phyloP scores from a whole-genome alignment of 2,888 invertebrate genomes.

The Myopa tessellatipennis region DNA sequence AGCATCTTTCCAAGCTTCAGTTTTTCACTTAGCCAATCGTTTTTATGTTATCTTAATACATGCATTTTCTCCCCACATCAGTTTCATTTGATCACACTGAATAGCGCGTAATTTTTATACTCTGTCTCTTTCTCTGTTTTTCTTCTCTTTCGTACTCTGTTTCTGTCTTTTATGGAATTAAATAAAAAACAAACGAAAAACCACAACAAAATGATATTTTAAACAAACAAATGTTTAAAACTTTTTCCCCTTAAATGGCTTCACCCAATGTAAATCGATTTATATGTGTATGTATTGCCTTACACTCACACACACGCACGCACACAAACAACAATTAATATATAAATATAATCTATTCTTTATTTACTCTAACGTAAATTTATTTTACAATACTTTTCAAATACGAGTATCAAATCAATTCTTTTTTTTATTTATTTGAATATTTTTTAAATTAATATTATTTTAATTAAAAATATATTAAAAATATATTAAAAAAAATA shows the following conservation, averaged over 20 bases:
- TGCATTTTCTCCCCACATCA: no score
- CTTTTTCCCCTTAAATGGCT: slow-evolving; percentile 33
- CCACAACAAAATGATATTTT: slow-evolving; percentile 42
- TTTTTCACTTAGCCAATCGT: no score
- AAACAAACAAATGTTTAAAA: slow-evolving; percentile 45
- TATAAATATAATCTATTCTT: background rate
- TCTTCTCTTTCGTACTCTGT: slow-evolving; percentile 44
- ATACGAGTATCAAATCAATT: background rate
- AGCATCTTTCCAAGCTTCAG: no score
- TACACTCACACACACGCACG: slow-evolving; percentile 35
- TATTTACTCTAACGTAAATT: background rate
- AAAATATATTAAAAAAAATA: no score
- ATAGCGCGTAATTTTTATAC: slow-evolving; percentile 59
- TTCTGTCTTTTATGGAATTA: slow-evolving; percentile 44
- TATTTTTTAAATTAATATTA: background rate
- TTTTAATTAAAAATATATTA: no score
- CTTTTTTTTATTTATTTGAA: background rate
- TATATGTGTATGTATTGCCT: slow-evolving; percentile 51
- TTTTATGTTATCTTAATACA: no score
- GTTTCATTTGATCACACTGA: background rate
- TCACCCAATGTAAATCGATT: slow-evolving; percentile 44
- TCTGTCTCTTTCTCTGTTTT: slow-evolving; percentile 61
- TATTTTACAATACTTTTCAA: background rate
- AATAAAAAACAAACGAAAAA: slow-evolving; percentile 29
- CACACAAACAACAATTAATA: slow-evolving; percentile 34